phyloP scores from a whole-genome alignment of 2,113 vertebrate genomes.

The Colossoma macropomum region DNA sequence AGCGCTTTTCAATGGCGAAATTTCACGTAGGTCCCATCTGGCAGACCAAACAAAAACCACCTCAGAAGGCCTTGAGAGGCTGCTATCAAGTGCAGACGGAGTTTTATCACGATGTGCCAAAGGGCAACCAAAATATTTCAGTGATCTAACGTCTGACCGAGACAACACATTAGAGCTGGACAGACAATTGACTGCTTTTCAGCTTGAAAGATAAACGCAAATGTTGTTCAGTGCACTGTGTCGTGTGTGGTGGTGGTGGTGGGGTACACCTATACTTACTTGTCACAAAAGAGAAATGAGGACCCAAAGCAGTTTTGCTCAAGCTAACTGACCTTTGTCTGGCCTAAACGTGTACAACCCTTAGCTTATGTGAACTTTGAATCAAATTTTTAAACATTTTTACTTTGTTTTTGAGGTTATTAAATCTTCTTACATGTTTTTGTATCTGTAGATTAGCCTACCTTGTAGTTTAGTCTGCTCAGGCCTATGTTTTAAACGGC shows the following conservation, averaged over 20 bases:
- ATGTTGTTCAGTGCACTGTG: background rate
- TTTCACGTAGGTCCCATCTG: background rate
- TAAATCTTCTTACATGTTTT: no score
- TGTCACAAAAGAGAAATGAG: background rate
- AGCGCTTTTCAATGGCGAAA: background rate
- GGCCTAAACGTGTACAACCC: no score
- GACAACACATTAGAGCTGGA: background rate
- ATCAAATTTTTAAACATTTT: no score
- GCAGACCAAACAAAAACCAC: slow-evolving; percentile 14
- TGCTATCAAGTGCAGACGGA: slow-evolving; percentile 27
- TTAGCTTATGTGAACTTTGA: no score
- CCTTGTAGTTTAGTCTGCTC: no score
- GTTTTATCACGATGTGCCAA: slow-evolving; percentile 13
- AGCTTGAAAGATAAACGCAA: background rate
- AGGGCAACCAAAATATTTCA: background rate
- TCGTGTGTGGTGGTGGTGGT: background rate
- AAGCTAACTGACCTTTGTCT: no score
- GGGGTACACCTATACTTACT: background rate
- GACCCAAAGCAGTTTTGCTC: no score
- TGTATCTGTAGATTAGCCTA: no score
- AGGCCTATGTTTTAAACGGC: no score
- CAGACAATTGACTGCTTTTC: background rate
- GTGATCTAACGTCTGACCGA: background rate
- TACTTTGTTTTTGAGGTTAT: no score
- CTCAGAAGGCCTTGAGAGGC: slow-evolving; percentile 29